These are phyloP conservation scores for Malthinus flaveolus DNA, from an alignment of 2,888 invertebrate species.

Conservation along the genomic window DNA sequence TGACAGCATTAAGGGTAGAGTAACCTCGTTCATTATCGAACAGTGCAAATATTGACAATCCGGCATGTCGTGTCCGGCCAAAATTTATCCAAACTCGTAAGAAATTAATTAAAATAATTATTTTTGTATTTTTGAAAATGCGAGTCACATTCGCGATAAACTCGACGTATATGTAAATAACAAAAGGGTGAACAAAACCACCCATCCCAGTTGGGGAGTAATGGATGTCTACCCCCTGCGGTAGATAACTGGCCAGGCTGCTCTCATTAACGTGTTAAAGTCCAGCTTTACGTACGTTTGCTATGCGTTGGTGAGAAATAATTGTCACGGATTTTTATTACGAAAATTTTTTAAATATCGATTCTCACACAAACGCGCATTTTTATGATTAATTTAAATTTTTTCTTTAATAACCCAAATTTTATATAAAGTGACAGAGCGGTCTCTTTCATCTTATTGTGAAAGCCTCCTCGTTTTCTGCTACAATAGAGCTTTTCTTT, in stretches of 20 bases:
- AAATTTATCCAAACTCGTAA: background rate
- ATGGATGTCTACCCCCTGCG: slow-evolving; percentile 46
- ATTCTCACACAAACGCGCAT: too few relatives aligned
- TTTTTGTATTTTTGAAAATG: slow-evolving; percentile 4
- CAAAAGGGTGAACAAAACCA: slow-evolving; percentile 28
- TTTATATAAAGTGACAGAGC: slow-evolving; percentile 1
- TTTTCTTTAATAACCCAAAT: slow-evolving; percentile 1
- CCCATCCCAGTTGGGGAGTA: slow-evolving; percentile 31
- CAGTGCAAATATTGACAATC: slow-evolving; percentile 23
- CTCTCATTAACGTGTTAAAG: slow-evolving; percentile 57
- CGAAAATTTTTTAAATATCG: background rate
- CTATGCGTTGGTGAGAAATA: slow-evolving; percentile 46
- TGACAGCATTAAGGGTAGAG: slow-evolving; percentile 35
- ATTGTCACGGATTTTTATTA: slow-evolving; percentile 18
- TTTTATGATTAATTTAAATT: background rate
- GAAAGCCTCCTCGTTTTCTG: slow-evolving; percentile 13
- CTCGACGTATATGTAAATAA: slow-evolving; percentile 16
- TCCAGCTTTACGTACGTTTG: slow-evolving; percentile 54
- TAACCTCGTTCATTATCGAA: slow-evolving; percentile 28
- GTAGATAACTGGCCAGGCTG: slow-evolving; percentile 57
- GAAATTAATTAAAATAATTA: background rate
- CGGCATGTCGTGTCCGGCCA: slow-evolving; percentile 1
- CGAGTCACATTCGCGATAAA: slow-evolving; percentile 8
- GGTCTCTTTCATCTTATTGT: slow-evolving; percentile 20
- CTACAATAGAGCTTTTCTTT: slow-evolving; percentile 12